Conservation (phyloP, 2,113 vertebrate genomes). For the Galemys pyrenaicus region DNA sequence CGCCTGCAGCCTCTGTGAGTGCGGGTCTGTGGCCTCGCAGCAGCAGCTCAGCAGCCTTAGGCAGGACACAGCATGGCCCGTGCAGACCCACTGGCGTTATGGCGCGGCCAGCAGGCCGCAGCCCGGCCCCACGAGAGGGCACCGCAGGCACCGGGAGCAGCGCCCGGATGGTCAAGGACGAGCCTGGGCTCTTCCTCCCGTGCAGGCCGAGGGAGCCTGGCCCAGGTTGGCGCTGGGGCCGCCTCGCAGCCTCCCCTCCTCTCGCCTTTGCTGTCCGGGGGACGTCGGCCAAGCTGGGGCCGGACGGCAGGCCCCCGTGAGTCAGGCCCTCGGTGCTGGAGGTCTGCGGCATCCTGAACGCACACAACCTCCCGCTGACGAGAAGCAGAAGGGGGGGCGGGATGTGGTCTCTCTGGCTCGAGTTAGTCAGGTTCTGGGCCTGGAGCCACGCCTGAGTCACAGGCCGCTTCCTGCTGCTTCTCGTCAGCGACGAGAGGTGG, state of each 20-base stretch:
- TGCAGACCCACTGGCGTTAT: fast-evolving
- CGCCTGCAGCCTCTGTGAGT: background rate
- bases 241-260: fast-evolving
- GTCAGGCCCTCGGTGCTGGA: background rate
- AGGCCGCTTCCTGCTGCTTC: background rate
- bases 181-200: too few relatives aligned
- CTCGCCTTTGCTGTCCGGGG: background rate
- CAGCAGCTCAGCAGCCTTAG: fast-evolving
- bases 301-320: fast-evolving
- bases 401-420: constrained; percentile 53
- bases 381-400: constrained; percentile 51
- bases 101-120: fast-evolving
- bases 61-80: fast-evolving
- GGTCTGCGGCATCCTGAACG: background rate
- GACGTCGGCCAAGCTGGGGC: background rate
- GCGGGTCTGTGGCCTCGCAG: fast-evolving
- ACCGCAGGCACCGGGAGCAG: too few relatives aligned
- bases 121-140: too few relatives aligned
- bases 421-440: constrained; percentile 29
- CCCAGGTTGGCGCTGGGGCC: background rate
- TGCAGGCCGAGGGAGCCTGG: background rate
- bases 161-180: too few relatives aligned
- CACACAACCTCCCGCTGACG: background rate
- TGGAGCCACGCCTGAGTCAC: constrained; percentile 45
- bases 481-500: background rate